Base-by-base conservation (phyloP, 2,797 vertebrate species). In the Tokudaia tokunoshimensis region DNA sequence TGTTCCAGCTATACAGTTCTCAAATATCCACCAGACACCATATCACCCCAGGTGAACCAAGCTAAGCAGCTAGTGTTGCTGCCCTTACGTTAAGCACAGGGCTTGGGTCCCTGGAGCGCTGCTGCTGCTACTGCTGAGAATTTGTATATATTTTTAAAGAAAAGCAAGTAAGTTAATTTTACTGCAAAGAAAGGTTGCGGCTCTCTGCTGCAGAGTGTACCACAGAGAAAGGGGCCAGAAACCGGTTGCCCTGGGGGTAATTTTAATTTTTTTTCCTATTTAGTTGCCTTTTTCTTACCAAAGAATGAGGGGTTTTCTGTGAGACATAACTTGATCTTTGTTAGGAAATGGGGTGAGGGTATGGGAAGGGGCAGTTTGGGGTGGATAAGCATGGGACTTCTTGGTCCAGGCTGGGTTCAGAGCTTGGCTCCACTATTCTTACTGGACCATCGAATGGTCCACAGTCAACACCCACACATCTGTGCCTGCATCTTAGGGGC, bases 31-130 rank as follows among this genome's bases (percentile, higher is more conserved):
- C 10, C 20, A 47, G 76, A 85, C 67, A 50, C 1, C 26, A 0
- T 4, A 41, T 1, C 2, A 0, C 15, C 6, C 0, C 3, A 59
- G 0, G 0, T 0, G 34, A 76, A 26, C 34, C 57, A 8, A 12
- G 20, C 2, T 10, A 0, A 70, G 37, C 12, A 4, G 2, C 0
- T 0, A 0, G 0, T 2, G 2, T 22, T 0, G 0, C 31, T 31
- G 3, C n/a, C n/a, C 80, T 44, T 0, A 24, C 2, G 9, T 3
- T 0, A 34, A 34, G 1, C 17, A 11, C 29, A 41, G 44, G 7
- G 0, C 3, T 0, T 1, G 6, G 0, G 20, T 22, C 34, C 14
- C 26, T 9, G 0, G 19, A 37, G 22, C 9, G 1, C 83, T 0
- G 5, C 7, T 31, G 70, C 20, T 44, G 20, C 5, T 31, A 63